Evolutionary conservation across 2,888 invertebrate species (phyloP), one percentile per base, ranked within the genome.

Genomic region (Isoperla grammatica): DNA sequence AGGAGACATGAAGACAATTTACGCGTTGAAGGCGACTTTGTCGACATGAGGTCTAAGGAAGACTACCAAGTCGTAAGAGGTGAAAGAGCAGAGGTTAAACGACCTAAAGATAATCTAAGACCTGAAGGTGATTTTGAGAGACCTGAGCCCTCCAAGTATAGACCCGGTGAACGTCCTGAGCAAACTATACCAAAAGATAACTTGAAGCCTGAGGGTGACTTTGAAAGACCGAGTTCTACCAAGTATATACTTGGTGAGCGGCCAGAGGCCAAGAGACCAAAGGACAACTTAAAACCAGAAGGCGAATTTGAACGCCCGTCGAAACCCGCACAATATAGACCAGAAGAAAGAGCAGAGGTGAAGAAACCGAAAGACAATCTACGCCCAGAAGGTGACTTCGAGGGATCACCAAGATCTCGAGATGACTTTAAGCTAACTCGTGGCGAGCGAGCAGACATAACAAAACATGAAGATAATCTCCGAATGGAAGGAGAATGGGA

Each of bases 371-470:
- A 73, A 48, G 78, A 79, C 62, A 76, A 73, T 66, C 68, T 77
- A n/a, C 65, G 66, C 59, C 75, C 77, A 0, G 63, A 63, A 59
- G 75, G 56, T 45, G 64, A 65, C 74, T 84, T 69, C 60, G 61
- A 59, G 20, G 58, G 70, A 66, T 76, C 20, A 40, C 68, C 42
- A 64, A 68, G 11, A 66, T 67, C 53, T 2, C 56, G 17, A 19
- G 64, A 65, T n/a, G 60, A 85, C 68, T 83, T 81, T 65, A 78
- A 74, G 63, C 77, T 81, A n/a, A 78, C 81, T 1, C 77, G 74
- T 29, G 29, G 29, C 4, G 71, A 71, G 42, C 63, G 70, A 11
- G 66, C 64, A 15, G 65, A 65, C 4, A 64, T 70, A 1, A 63
- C 57, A 5, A 69, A 66, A 59, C 70, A 75, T 13, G 62, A 68